Evolutionary conservation across 2,888 invertebrate species (phyloP).

Genomic region (Andrena hattorfiana): DNA sequence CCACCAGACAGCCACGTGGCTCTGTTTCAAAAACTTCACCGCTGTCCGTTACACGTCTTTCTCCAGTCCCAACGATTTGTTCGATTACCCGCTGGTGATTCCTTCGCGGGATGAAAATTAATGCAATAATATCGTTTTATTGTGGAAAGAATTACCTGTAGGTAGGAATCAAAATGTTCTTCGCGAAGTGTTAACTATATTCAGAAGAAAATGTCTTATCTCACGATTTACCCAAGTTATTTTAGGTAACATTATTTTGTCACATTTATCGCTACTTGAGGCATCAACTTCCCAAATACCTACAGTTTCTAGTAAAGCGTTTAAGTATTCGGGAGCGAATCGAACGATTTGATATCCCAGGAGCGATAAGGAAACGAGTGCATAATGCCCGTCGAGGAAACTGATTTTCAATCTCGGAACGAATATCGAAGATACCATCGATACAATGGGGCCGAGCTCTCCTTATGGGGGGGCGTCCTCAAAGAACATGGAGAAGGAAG

Average conservation of each 20-base stretch:
- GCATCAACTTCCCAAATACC: neutral
- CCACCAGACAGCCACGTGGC: conserved; percentile 57
- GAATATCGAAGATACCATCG: conserved; percentile 60
- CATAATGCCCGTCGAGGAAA: conserved; percentile 25
- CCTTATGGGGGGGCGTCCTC: conserved; percentile 23
- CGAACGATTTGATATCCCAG: conserved; percentile 4
- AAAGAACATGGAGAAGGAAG: conserved; percentile 55
- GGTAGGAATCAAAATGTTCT: no score
- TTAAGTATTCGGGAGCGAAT: conserved; percentile 14
- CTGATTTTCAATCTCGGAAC: conserved; percentile 57
- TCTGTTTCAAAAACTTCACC: neutral
- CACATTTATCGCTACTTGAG: neutral
- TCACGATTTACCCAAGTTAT: no score
- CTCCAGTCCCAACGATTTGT: neutral
- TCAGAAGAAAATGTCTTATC: no score
- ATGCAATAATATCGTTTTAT: no score
- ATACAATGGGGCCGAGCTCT: conserved; percentile 27
- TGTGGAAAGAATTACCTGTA: no score
- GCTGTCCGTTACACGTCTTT: neutral
- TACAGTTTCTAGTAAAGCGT: neutral
- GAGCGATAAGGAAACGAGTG: conserved; percentile 46
- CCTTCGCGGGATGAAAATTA: neutral
- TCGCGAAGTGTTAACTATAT: no score
- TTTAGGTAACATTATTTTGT: neutral
- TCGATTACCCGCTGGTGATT: conserved; percentile 23